Evolutionary conservation across 2,888 invertebrate genomes (phyloP).

Genomic region (Villa cingulata): DNA sequence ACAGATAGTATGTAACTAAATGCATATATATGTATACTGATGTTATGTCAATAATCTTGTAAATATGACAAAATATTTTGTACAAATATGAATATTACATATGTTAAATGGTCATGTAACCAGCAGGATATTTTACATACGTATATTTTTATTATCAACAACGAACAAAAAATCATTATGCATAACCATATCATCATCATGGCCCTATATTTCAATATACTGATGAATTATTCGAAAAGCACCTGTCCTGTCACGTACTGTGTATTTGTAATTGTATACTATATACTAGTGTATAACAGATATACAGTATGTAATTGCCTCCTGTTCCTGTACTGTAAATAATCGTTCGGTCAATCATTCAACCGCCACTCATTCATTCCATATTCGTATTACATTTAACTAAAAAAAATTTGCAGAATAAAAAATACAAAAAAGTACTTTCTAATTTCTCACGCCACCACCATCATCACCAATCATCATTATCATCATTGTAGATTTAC

Average conservation of each 20-base stretch:
- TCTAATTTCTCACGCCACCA: background rate
- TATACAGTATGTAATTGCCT: slow-evolving; percentile 6
- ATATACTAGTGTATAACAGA: no score
- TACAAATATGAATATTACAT: no score
- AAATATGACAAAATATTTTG: background rate
- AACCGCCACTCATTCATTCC: background rate
- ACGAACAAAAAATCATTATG: background rate
- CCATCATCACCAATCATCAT: background rate
- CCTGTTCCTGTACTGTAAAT: no score
- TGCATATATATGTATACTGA: no score
- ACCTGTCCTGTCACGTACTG: slow-evolving; percentile 10
- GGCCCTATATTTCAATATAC: no score
- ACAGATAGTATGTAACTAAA: no score
- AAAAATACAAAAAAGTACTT: background rate
- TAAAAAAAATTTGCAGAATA: no score
- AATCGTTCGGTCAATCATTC: no score
- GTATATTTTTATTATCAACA: no score
- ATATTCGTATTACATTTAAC: no score
- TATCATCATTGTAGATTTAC: background rate
- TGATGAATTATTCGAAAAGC: background rate
- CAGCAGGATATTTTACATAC: background rate
- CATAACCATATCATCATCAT: background rate
- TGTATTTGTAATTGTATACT: no score
- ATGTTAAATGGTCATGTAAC: background rate
- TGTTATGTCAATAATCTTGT: background rate